Evolutionary conservation across 2,888 invertebrate genomes (phyloP), one percentile per base, ranked within the genome.

Genomic region (Bombylius major): DNA sequence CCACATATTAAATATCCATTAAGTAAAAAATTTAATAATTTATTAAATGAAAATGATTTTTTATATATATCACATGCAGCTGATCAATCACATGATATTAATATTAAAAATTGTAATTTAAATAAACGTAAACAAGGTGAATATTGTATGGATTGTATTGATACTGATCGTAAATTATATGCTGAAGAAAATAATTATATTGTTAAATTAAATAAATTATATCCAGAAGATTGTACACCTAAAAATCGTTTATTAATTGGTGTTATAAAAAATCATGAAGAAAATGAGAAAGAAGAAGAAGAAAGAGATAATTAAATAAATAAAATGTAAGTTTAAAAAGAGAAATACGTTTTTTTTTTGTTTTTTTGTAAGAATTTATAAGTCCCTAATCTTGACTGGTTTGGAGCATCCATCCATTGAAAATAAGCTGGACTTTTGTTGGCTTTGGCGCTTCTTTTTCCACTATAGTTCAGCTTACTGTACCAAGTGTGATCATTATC

Each of bases 21-120:
- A 61, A 95, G 94, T 71, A 67, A 69, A n/a, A 69, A 69, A 47
- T 84, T 84, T 64, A 75, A 71, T 33, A 62, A 67, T 47, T 67
- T 79, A 4, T 56, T 73, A 5, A 59, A 52, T 8, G 70, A 77
- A 4, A 77, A 81, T 59, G 85, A 89, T 65, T 93, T 89, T 71
- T 75, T 91, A 59, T 82, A 83, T 59, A 79, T 96, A 57, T 88
- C 91, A 3, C 95, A 95, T 75, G 86, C 90, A 8, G 92, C 95
- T 0, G 96, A 96, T 73, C 93, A 95, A 73, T 92, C 92, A 0
- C 92, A 94, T 68, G 82, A 82, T 56, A 68, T 77, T 58, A 70
- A 69, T 23, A 69, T 69, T 2, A 61, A 64, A 8, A 72, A 72
- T 52, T 71, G 72, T 45, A 72, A 69, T 47, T 65, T 69, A 7